A percentile compares a stretch with the other conserved stretches of the same genome.
phyloP scores from a whole-genome alignment of 2,797 vertebrate genomes.

The Columba guinea region DNA sequence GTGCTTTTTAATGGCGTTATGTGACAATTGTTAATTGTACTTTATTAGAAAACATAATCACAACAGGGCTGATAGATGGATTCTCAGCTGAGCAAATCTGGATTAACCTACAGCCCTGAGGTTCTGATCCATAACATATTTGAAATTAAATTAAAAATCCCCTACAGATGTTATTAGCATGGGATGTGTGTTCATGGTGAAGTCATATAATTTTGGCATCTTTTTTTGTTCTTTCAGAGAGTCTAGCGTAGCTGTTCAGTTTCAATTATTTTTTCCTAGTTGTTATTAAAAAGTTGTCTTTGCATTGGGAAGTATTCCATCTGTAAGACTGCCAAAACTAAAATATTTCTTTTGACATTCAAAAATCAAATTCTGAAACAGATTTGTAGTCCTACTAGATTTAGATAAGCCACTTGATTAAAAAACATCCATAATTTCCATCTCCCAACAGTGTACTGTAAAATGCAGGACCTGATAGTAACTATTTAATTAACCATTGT shows the following conservation, averaged over 20 bases:
- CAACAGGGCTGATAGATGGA: neutral
- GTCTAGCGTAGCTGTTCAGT: neutral
- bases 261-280: conserved; percentile 21
- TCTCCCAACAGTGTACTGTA: neutral
- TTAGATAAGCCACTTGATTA: neutral
- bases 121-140: neutral
- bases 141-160: conserved; percentile 32
- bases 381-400: neutral
- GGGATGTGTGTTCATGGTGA: neutral
- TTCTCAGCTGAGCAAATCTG: neutral
- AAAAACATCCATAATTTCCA: neutral
- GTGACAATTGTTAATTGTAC: neutral
- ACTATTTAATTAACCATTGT: neutral
- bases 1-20: neutral
- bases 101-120: neutral
- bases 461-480: neutral
- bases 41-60: conserved; percentile 8
- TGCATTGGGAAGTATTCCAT: neutral
- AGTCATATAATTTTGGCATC: neutral
- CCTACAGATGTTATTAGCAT: neutral
- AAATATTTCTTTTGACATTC: conserved; percentile 28
- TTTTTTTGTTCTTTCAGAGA: neutral
- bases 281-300: neutral
- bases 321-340: conserved; percentile 11
- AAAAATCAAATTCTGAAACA: neutral